Conservation (phyloP, 2,113 vertebrate species). For the Phasianus colchicus region DNA sequence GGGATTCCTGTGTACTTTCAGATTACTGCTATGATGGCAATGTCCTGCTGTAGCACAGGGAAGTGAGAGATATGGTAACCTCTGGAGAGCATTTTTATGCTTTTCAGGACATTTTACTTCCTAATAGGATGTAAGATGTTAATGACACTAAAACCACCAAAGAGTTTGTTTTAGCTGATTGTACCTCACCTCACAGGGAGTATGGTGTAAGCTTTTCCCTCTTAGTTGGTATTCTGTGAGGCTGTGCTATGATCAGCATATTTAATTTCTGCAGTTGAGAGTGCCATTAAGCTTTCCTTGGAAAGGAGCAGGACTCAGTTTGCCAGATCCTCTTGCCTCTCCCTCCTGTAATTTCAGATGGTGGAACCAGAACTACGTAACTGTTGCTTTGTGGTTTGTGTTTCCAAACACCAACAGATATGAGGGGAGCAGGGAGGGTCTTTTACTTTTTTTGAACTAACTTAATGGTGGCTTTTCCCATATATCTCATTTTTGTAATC, state of each 20-base stretch:
- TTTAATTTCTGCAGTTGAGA: constrained; percentile 25
- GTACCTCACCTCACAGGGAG: accelerated
- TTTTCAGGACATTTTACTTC: background rate
- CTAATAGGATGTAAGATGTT: background rate
- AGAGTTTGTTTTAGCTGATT: background rate
- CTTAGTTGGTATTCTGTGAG: background rate
- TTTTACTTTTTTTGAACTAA: background rate
- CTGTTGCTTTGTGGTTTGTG: background rate
- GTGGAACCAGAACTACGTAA: background rate
- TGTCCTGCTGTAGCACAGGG: background rate
- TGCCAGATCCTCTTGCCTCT: background rate
- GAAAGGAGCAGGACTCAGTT: background rate
- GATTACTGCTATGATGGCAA: accelerated
- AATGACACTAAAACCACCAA: background rate
- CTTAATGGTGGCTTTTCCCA: background rate
- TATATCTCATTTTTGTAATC: background rate
- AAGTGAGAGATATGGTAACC: background rate
- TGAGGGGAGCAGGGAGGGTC: background rate
- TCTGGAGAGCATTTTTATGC: background rate
- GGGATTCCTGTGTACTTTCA: background rate
- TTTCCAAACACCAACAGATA: background rate
- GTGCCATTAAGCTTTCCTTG: background rate
- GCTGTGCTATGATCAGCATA: background rate
- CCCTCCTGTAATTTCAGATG: constrained; percentile 20
- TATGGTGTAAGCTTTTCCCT: background rate